Evolutionary conservation across 2,797 vertebrate genomes (phyloP).

Genomic region (Avahi laniger): DNA sequence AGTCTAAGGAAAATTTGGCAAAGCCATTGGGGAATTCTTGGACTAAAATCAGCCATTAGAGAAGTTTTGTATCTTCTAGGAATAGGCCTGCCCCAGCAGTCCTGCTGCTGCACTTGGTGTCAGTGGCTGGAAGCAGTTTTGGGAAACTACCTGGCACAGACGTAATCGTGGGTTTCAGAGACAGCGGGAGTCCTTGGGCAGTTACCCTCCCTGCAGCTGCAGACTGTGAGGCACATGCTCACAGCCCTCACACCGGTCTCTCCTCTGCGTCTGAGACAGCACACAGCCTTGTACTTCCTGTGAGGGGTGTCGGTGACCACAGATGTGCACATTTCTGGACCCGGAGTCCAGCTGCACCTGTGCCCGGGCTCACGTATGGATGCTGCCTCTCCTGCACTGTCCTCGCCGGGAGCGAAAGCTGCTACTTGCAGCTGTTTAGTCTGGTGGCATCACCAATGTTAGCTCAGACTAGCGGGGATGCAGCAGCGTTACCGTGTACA

Average conservation of each 20-base stretch:
- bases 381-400: not conserved
- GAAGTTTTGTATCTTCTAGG: not conserved
- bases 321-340: too few species aligned
- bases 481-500: too few species aligned
- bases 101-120: not conserved
- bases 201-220: not conserved
- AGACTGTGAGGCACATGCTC: too few species aligned
- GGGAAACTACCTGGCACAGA: not conserved
- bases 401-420: not conserved
- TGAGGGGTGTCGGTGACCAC: too few species aligned
- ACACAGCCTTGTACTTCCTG: not conserved
- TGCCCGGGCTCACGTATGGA: not conserved
- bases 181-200: not conserved
- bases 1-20: not conserved
- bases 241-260: not conserved
- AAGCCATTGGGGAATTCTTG: not conserved
- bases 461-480: not conserved
- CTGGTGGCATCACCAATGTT: not conserved
- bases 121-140: not conserved
- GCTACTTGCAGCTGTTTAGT: not conserved
- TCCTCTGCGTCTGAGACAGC: not conserved
- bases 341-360: not conserved
- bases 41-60: not conserved
- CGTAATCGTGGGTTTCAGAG: not conserved
- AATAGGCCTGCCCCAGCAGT: not conserved